Evolutionary conservation across 2,888 invertebrate genomes (phyloP).

Genomic region (Gisinianus flammeolus): DNA sequence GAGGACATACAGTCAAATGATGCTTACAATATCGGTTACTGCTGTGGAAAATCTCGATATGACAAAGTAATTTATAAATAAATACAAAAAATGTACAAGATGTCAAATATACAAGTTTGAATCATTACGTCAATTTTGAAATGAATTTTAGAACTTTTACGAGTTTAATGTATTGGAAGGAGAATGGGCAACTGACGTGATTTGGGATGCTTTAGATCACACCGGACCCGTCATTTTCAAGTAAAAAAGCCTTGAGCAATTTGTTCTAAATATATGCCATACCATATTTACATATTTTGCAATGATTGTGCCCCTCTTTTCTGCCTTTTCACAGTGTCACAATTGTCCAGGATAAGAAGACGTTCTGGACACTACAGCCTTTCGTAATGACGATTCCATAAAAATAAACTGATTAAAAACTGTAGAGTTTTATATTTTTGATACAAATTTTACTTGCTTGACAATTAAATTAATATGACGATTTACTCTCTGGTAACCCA

Average conservation of each 20-base stretch:
- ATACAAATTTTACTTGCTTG: too few species aligned
- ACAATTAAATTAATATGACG: too few species aligned
- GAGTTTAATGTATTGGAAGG: neutral
- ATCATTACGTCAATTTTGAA: neutral
- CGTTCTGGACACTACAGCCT: constrained; percentile 14
- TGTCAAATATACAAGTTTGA: too few species aligned
- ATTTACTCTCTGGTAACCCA: too few species aligned
- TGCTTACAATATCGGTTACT: constrained; percentile 10
- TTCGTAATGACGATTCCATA: neutral
- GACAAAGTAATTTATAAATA: neutral
- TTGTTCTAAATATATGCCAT: too few species aligned
- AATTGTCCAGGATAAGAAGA: constrained; percentile 11
- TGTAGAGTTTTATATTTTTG: too few species aligned
- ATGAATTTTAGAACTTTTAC: constrained; percentile 28
- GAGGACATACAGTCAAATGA: neutral
- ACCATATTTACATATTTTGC: neutral
- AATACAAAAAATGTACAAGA: too few species aligned
- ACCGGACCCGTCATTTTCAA: constrained; percentile 8
- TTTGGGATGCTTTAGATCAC: neutral
- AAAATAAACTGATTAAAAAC: too few species aligned
- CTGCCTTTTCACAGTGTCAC: neutral
- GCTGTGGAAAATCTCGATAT: constrained; percentile 21
- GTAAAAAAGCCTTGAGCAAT: constrained; percentile 2
- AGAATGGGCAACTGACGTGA: constrained; percentile 16
- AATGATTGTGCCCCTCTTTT: neutral